Percentiles rank a stretch among this genome's conserved stretches.
Conservation (phyloP, 2,113 vertebrate genomes). For the Peromyscus leucopus region DNA sequence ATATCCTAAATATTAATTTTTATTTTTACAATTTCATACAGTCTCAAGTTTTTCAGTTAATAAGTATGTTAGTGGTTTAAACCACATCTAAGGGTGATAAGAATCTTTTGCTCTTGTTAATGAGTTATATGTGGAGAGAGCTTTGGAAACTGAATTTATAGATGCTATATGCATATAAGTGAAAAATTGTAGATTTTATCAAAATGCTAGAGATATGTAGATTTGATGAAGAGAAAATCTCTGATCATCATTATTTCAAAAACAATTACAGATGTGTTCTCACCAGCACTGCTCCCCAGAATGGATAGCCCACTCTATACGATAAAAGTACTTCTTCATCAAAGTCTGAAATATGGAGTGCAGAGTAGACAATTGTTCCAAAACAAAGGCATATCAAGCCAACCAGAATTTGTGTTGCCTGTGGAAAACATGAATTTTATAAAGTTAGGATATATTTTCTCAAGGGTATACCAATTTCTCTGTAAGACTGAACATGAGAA, state of each 20-base stretch:
- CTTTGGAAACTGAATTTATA: background rate
- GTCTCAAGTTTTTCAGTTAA: background rate
- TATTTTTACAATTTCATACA: background rate
- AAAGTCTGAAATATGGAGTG: background rate
- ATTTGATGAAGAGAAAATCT: slow-evolving; percentile 24
- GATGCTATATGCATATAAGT: background rate
- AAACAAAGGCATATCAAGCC: slow-evolving; percentile 65
- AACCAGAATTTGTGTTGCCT: slow-evolving; percentile 78
- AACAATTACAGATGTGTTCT: slow-evolving; percentile 56
- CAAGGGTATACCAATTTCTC: background rate
- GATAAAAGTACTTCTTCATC: slow-evolving; percentile 26
- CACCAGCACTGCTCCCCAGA: slow-evolving; percentile 79
- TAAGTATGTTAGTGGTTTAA: background rate
- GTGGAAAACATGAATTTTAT: slow-evolving; percentile 44
- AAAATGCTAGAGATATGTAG: background rate
- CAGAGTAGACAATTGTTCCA: slow-evolving; percentile 45
- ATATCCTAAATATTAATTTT: background rate
- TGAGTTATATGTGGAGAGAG: background rate
- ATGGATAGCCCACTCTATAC: slow-evolving; percentile 69
- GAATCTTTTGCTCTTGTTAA: background rate
- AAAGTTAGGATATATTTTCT: slow-evolving; percentile 15
- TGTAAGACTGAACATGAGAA: background rate
- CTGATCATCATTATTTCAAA: slow-evolving; percentile 25
- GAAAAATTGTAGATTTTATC: background rate
- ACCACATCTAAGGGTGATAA: background rate